These are phyloP conservation scores for Zaprionus taronus DNA, from an alignment of 1,140 invertebrate species.

Conservation along the genomic window DNA sequence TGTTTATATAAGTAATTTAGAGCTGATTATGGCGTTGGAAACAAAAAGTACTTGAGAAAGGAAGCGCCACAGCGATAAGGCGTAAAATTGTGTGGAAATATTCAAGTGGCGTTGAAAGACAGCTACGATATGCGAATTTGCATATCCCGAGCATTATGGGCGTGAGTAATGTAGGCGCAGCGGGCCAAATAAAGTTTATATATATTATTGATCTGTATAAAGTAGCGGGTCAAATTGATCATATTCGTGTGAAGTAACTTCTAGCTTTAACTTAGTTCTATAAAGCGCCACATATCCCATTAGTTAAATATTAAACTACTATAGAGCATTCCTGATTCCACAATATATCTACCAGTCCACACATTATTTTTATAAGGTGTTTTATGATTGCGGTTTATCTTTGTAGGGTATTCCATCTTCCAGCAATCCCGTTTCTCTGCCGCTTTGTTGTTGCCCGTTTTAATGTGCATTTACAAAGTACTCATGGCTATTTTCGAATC, in stretches of 20 bases:
- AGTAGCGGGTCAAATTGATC: no score
- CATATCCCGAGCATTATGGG: background rate
- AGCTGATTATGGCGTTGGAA: constrained; percentile 55
- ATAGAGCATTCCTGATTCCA: no score
- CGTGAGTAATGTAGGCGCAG: no score
- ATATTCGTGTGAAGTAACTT: no score
- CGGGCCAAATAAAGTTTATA: no score
- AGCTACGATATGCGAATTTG: constrained; percentile 31
- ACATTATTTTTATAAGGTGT: no score
- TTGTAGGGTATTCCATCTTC: background rate
- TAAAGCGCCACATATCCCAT: no score
- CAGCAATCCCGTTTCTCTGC: background rate
- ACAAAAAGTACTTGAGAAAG: constrained; percentile 49
- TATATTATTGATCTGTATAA: no score
- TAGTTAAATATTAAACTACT: no score
- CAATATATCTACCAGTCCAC: no score
- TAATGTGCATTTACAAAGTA: constrained; percentile 33
- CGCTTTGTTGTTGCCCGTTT: background rate
- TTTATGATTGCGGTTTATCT: no score
- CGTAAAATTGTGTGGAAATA: constrained; percentile 29
- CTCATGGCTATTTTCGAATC: constrained; percentile 53
- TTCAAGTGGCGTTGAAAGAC: constrained; percentile 44
- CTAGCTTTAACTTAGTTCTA: no score
- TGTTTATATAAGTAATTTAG: constrained; percentile 61
- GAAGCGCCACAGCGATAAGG: constrained; percentile 32